Evolutionary conservation across 1,140 invertebrate species (phyloP), one percentile per base, ranked within the genome.

Genomic region (Formica selysi): DNA sequence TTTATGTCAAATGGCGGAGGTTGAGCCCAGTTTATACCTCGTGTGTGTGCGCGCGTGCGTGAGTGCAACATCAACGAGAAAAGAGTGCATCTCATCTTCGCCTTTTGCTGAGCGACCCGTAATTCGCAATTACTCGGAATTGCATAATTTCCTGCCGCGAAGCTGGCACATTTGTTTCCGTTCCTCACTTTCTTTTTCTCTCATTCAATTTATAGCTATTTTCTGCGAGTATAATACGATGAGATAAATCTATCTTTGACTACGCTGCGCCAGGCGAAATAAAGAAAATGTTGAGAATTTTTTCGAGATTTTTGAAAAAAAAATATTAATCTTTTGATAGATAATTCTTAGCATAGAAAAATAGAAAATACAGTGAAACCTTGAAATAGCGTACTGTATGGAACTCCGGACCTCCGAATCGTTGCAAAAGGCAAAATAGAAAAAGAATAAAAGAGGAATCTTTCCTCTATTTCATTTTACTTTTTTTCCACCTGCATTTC

Each of bases 21-120:
- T 32, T 32, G 32, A 32, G 32, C 1, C 32, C 32, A 32, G 2
- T 32, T 32, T 32, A 32, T 3, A 32, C 3, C 32, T 13, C 13
- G 44, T 16, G 44, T 48, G 44, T 48, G 13, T 48, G 44, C 44
- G 4, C 13, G 3, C 44, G 3, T 48, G 44, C 13, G 3, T 48
- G 44, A 3, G 4, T 48, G 3, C 44, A 48, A 44, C 16, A 48
- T 29, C 29, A 11, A 32, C 41, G 29, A 62, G 57, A 51, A 22
- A 41, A 85, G 29, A n/a, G 11, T 51, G 57, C 36, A 41, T 84
- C 74, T 88, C 88, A 81, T 89, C 88, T 89, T 86, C 44, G 19
- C 36, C 65, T 48, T 22, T 48, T 4, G 29, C 6, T 29, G 44
- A 79, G 44, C 59, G 48, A 48, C 57, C 76, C 10, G 3, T 32